Evolutionary conservation across 2,888 invertebrate genomes (phyloP), one percentile per base, ranked within the genome.

Genomic region (Aspidiotus rigidus): DNA sequence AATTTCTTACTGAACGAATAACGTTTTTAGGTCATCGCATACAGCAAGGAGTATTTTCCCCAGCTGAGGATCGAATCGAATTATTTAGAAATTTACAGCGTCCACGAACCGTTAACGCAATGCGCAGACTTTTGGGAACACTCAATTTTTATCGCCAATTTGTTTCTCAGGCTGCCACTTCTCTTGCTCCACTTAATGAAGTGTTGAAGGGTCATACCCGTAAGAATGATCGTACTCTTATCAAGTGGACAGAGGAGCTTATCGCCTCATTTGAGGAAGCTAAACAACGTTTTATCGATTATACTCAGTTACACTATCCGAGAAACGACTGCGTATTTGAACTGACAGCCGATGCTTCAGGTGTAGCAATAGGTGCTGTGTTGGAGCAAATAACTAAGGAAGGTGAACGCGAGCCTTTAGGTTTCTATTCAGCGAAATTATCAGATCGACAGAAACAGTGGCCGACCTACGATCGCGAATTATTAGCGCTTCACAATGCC

Each of bases 281-380:
- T 11, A 49, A 49, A 11, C 9, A 49, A 49, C 9, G 11, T 49
- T 49, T 49, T 11, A 49, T 49, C 49, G 49, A 49, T 10, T 49
- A 10, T 49, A 10, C 9, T 9, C 49, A 10, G 49, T 11, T 49
- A 49, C 49, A 49, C 11, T 49, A 49, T 11, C 49, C 9, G 11
- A 9, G 11, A 49, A 49, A 11, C 49, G 49, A 49, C 11, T 9
- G 9, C 49, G 11, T 10, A 49, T 11, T 49, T 11, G 11, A 11
- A 49, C 49, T 49, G 49, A 62, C 70, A 2, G 56, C 57, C 0
- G 73, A 73, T 62, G 73, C 73, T 0, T 62, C 66, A 10, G 41
- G 7, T n/a, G n/a, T n/a, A n/a, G n/a, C n/a, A n/a, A n/a, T n/a
- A n/a, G n/a, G n/a, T n/a, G n/a, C n/a, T n/a, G 69, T 72, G 7